Conservation (phyloP, 2,113 vertebrate species). For the Monarcha castaneiventris region DNA sequence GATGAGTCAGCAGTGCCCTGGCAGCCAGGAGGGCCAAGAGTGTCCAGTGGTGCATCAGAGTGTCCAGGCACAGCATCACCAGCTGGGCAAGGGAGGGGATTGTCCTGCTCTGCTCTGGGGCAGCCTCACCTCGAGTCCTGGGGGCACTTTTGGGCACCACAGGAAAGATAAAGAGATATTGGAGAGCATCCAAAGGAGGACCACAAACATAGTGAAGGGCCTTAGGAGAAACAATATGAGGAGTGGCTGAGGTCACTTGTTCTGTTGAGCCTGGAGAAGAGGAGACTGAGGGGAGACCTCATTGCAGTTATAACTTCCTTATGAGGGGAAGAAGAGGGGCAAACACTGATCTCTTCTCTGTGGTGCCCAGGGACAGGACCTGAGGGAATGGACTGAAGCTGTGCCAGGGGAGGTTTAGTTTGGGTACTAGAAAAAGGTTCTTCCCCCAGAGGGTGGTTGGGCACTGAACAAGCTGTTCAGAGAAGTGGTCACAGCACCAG, state of each 20-base stretch:
- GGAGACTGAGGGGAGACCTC: not conserved
- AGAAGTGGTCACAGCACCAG: not conserved
- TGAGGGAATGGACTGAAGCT: not conserved
- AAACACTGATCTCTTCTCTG: not conserved
- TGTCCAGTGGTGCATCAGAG: not conserved
- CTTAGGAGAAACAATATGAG: not conserved
- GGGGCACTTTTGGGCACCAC: not conserved
- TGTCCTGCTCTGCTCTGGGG: not conserved
- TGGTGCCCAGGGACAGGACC: not conserved
- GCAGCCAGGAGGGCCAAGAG: not conserved
- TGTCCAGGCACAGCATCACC: not conserved
- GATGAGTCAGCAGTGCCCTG: not conserved
- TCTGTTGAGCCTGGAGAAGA: not conserved
- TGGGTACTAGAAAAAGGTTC: not conserved
- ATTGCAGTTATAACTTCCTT: not conserved
- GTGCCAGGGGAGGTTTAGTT: not conserved
- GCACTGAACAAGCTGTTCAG: not conserved
- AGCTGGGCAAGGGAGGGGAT: no score
- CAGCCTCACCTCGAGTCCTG: fast-evolving
- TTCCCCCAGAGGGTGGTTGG: no score
- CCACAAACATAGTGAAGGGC: not conserved
- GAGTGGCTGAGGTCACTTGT: not conserved
- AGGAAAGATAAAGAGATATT: not conserved
- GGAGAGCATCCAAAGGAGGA: not conserved
- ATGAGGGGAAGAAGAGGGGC: not conserved